A percentile compares a stretch with the other conserved stretches of the same genome.
phyloP scores from a whole-genome alignment of 2,888 invertebrate genomes.

The Celastrina argiolus region DNA sequence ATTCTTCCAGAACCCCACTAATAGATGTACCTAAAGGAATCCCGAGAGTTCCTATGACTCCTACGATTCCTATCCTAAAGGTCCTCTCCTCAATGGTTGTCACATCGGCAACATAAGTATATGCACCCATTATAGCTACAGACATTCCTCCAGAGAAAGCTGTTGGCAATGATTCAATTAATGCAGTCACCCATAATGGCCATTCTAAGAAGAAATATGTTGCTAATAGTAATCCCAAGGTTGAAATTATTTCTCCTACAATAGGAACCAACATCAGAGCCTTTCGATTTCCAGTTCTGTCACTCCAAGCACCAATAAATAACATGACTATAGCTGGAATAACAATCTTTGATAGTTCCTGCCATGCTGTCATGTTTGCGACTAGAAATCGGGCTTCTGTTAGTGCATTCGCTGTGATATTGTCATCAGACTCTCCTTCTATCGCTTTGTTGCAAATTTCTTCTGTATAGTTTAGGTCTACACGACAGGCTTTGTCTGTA shows the following conservation, averaged over 20 bases:
- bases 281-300: constrained; percentile 77
- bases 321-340: constrained; percentile 76
- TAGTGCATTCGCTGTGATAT: constrained; percentile 52
- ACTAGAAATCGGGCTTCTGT: constrained; percentile 60
- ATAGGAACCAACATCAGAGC: constrained; percentile 76
- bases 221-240: constrained; percentile 69
- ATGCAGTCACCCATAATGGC: constrained; percentile 73
- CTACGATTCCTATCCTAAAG: constrained; percentile 79
- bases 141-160: constrained; percentile 79
- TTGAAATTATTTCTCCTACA: constrained; percentile 72
- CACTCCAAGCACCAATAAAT: constrained; percentile 81
- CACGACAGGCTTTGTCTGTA: constrained; percentile 76
- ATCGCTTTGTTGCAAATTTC: constrained; percentile 66
- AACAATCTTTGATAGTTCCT: constrained; percentile 71
- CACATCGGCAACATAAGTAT: constrained; percentile 79
- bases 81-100: constrained; percentile 78
- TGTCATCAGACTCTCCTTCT: constrained; percentile 48
- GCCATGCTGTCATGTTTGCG: constrained; percentile 75
- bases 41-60: constrained; percentile 70
- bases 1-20: constrained; percentile 70
- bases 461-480: constrained; percentile 68
- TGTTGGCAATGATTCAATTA: constrained; percentile 74
- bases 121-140: constrained; percentile 76
- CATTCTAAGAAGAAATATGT: constrained; percentile 76
- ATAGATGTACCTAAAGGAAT: constrained; percentile 70